These are phyloP conservation scores for Brassicogethes aeneus DNA, from an alignment of 2,888 invertebrate genomes.

Conservation along the genomic window DNA sequence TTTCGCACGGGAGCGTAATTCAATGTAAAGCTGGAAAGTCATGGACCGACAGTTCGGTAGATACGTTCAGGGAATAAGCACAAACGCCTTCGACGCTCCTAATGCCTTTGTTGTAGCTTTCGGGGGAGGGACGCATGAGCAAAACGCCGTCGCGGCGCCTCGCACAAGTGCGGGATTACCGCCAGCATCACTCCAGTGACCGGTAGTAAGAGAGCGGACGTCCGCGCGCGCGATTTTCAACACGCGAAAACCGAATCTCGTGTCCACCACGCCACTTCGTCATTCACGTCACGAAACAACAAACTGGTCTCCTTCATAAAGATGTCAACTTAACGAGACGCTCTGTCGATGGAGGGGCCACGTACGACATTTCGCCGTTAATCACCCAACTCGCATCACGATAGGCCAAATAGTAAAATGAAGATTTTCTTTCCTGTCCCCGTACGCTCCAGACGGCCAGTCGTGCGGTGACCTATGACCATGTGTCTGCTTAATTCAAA, in stretches of 20 bases:
- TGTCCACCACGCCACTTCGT: constrained; percentile 1
- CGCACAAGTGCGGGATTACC: constrained; percentile 44
- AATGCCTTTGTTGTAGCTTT: constrained; percentile 38
- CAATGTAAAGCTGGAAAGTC: constrained; percentile 28
- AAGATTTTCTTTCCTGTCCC: neutral
- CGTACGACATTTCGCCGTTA: constrained; percentile 30
- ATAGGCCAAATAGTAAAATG: constrained; percentile 21
- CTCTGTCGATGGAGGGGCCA: constrained; percentile 24
- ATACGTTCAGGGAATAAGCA: constrained; percentile 42
- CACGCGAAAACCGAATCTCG: neutral
- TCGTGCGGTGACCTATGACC: neutral
- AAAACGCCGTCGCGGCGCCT: constrained; percentile 41
- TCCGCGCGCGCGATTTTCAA: constrained; percentile 7
- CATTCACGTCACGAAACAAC: constrained; percentile 28
- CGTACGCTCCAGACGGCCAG: neutral
- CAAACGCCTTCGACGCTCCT: constrained; percentile 41
- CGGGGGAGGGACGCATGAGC: constrained; percentile 44
- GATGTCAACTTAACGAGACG: constrained; percentile 26
- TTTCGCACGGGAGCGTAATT: constrained; percentile 23
- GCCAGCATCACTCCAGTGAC: constrained; percentile 38
- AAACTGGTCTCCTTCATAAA: constrained; percentile 34
- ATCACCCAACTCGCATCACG: constrained; percentile 19
- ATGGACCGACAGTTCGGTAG: constrained; percentile 38
- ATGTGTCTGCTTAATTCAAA: neutral
- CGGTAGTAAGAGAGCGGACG: constrained; percentile 21